Conservation (phyloP, 1,140 invertebrate genomes). For the Lordiphosa stackelbergi region DNA sequence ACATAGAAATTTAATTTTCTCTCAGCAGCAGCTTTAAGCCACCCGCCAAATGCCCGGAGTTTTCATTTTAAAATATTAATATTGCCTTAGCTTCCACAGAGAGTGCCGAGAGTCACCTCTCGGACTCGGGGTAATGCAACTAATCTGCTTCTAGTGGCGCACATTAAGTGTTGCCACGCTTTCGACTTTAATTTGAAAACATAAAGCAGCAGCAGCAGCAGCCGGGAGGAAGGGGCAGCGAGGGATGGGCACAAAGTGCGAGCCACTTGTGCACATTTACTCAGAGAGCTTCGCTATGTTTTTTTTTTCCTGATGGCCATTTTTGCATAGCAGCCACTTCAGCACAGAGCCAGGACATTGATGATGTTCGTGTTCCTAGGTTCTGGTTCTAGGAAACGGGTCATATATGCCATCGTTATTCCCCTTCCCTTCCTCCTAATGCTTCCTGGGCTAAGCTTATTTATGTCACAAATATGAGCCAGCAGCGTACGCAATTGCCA, state of each 20-base stretch:
- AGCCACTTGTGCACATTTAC: conserved; percentile 39
- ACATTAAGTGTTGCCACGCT: conserved; percentile 74
- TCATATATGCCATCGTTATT: conserved; percentile 55
- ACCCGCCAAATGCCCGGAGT: conserved; percentile 3
- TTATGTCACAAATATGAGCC: conserved; percentile 74
- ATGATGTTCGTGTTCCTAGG: conserved; percentile 8
- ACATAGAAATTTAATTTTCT: too few relatives aligned
- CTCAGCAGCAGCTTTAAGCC: conserved; percentile 15
- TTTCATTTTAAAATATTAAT: conserved; percentile 62
- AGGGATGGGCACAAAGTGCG: conserved; percentile 33
- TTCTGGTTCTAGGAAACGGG: conserved; percentile 46
- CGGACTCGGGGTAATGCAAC: conserved; percentile 53
- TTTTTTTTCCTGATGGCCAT: conserved; percentile 30
- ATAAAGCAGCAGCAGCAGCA: conserved; percentile 50
- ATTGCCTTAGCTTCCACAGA: conserved; percentile 19
- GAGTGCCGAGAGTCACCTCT: neutral
- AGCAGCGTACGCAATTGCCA: conserved; percentile 67
- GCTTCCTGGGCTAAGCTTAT: conserved; percentile 52
- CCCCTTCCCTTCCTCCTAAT: conserved; percentile 10
- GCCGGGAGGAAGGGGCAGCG: conserved; percentile 4
- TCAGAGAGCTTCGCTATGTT: conserved; percentile 17
- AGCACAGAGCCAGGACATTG: conserved; percentile 11
- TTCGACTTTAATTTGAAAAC: conserved; percentile 75
- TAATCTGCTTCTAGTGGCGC: conserved; percentile 74
- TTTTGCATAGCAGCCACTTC: conserved; percentile 60